Base-by-base conservation (phyloP, 2,113 vertebrate species). In the Elephantulus edwardii region DNA sequence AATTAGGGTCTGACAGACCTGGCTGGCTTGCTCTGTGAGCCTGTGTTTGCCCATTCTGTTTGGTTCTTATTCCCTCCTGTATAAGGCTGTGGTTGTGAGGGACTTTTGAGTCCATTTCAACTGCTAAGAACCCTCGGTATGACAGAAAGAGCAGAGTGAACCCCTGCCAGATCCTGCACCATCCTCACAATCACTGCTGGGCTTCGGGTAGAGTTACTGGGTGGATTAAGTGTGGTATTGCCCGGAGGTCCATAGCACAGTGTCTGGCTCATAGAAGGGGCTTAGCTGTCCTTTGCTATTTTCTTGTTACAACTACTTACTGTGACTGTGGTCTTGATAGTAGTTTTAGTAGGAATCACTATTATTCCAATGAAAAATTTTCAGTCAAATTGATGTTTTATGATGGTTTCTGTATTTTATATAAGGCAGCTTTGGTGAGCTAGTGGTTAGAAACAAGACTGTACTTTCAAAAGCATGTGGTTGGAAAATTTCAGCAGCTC, bases 181-280 rank as follows among this genome's bases (percentile, higher is more conserved):
- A n/a, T n/a, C n/a, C n/a, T n/a, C n/a, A n/a, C n/a, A n/a, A n/a
- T n/a, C n/a, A n/a, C n/a, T n/a, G n/a, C n/a, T n/a, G n/a, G n/a
- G n/a, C n/a, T n/a, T n/a, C n/a, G n/a, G n/a, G n/a, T 12, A 40
- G 83, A 6, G 5, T 40, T 46, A 1, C 0, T 20, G 24, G 11
- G n/a, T 26, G 26, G 11, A 46, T 8, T 3, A 11, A 3, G 12
- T 14, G 10, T 19, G 1, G 52, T 12, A 4, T 10, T 81, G 17
- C 4, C 1, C 40, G 13, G 30, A 30, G 30, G 35, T 10, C 0
- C 4, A 5, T 12, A 26, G 54, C 33, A 6, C 1, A 2, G 14
- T 2, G 35, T 20, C 28, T 6, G 26, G 12, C 24, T 1, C 20
- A 10, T 0, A 17, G 19, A 30, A n/a, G 2, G 28, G 14, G 14